Base-by-base conservation (phyloP, 2,113 vertebrate genomes). In the Passerina amoena region DNA sequence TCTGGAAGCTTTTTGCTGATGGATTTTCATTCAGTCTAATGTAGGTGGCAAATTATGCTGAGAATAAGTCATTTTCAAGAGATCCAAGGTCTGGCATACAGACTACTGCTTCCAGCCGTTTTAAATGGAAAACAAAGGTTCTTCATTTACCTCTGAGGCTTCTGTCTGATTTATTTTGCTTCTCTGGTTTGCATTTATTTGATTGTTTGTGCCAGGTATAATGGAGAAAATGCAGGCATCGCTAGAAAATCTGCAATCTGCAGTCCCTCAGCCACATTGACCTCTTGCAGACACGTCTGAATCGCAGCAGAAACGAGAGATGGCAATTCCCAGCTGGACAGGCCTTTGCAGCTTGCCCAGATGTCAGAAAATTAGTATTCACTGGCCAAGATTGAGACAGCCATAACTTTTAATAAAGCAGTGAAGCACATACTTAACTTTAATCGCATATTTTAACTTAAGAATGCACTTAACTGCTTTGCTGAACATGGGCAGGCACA, bases 101-200 rank as follows among this genome's bases (percentile, higher is more conserved):
- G 80, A 84, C 77, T 92, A 87, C 91, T 47, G 68, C 86, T 97
- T 90, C 77, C 81, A 95, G 88, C 31, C 65, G 4, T 47, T 93
- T 92, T 90, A 96, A 97, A 92, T 82, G 65, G 95, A 92, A 96
- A 97, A 97, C 97, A 97, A 97, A 96, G 90, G 30, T 89, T 93
- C 85, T 96, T 94, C 92, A 94, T 97, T 97, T 97, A 94, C 90
- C 94, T 97, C 92, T 93, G 96, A 96, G 88, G 78, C 79, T 88
- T 94, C 87, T 79, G 86, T 94, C 90, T 95, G 73, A 61, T 88
- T 88, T 89, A 87, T 95, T 77, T 53, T 90, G 70, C 82, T 73
- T 97, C 94, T 84, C 94, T 90, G 84, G 86, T 51, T 79, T 94
- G 93, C 94, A 96, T 90, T 93, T 96, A 89, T 95, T 96, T 94